Evolutionary conservation across 2,113 vertebrate species (phyloP).

Genomic region (Phyllostomus discolor): DNA sequence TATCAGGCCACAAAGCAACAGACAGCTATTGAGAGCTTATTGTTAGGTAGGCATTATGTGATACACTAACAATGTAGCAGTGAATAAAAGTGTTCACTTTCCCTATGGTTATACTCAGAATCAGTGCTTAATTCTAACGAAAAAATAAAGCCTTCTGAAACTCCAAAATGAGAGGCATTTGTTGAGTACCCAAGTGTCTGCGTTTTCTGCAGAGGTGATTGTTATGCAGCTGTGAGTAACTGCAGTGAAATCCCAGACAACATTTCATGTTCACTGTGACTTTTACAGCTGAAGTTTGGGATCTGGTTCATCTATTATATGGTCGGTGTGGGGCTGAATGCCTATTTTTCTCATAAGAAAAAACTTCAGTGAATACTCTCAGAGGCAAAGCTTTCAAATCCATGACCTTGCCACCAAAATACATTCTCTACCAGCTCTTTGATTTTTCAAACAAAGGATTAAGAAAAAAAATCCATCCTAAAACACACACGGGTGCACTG

Average conservation of each 20-base stretch:
- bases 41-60: background rate
- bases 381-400: background rate
- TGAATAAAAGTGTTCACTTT: background rate
- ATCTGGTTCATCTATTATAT: background rate
- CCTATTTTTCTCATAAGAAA: background rate
- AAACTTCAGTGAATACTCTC: background rate
- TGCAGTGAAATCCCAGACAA: background rate
- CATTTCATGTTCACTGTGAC: background rate
- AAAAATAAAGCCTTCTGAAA: background rate
- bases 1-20: background rate
- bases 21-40: background rate
- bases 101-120: background rate
- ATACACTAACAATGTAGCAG: background rate
- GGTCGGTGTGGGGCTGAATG: background rate
- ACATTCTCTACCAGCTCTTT: background rate
- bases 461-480: background rate
- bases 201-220: background rate
- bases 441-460: background rate
- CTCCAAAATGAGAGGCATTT: background rate
- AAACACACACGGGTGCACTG: background rate
- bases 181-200: background rate
- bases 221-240: background rate
- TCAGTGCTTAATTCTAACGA: background rate
- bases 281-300: slow-evolving; percentile 18
- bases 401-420: background rate